Percentiles rank a stretch among this genome's conserved stretches.
phyloP scores from a whole-genome alignment of 2,113 vertebrate genomes.

The Microcebus murinus region DNA sequence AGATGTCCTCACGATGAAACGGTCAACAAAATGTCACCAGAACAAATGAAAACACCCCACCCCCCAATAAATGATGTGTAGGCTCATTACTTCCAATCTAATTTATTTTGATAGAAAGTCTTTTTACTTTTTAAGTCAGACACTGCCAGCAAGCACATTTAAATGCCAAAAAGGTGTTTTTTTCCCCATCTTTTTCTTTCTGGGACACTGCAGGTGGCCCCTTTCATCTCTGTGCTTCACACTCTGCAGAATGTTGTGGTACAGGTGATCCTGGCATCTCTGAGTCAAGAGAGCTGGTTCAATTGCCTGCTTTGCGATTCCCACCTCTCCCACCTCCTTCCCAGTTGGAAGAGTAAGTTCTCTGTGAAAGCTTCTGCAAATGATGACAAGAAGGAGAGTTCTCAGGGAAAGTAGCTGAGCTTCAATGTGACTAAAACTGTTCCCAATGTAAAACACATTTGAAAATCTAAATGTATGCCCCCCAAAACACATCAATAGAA shows the following conservation, averaged over 20 bases:
- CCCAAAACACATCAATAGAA: constrained; percentile 71
- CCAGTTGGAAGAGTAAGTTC: constrained; percentile 54
- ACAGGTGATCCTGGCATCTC: constrained; percentile 69
- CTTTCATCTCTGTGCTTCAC: constrained; percentile 71
- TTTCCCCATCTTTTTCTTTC: constrained; percentile 8
- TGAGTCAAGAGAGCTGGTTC: constrained; percentile 74
- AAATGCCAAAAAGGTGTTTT: constrained; percentile 15
- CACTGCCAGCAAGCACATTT: constrained; percentile 51
- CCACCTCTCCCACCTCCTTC: constrained; percentile 72
- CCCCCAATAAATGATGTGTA: not conserved
- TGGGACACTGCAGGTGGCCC: constrained; percentile 47
- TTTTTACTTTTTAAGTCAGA: constrained; percentile 23
- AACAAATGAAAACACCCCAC: constrained; percentile 12
- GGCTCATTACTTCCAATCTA: constrained; percentile 61
- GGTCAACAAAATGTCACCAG: constrained; percentile 44
- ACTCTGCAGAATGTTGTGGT: constrained; percentile 46
- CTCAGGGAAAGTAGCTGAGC: constrained; percentile 71
- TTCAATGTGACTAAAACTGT: constrained; percentile 70
- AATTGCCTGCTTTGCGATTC: constrained; percentile 52
- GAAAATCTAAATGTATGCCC: constrained; percentile 72
- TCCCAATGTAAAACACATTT: constrained; percentile 74
- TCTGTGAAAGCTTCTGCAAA: constrained; percentile 69
- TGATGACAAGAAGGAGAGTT: constrained; percentile 70
- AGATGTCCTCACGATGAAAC: constrained; percentile 31
- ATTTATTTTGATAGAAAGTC: constrained; percentile 38